Percentiles rank a stretch among this genome's conserved stretches.
These are phyloP conservation scores for Bunonema sp. DNA, from an alignment of 2,888 invertebrate species.

Conservation along the genomic window DNA sequence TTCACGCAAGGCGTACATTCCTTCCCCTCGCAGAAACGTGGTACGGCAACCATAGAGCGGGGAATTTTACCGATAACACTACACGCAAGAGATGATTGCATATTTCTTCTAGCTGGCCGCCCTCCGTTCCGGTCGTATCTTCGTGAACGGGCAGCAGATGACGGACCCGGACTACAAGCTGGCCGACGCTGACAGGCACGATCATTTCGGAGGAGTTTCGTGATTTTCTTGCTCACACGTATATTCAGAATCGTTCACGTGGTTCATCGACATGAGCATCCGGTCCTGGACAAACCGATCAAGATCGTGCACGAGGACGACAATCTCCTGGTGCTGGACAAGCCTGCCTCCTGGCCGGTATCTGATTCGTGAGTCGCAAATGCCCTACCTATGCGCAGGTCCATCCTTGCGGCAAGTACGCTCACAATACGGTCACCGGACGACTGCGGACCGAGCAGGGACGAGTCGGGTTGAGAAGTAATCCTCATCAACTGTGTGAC, in stretches of 20 bases:
- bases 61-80: too few species aligned
- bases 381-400: constrained; percentile 6
- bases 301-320: background rate
- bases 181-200: constrained; percentile 54
- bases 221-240: constrained; percentile 2
- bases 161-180: constrained; percentile 63
- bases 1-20: too few species aligned
- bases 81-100: too few species aligned
- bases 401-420: constrained; percentile 91
- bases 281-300: constrained; percentile 8
- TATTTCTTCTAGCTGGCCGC: too few species aligned
- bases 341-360: constrained; percentile 35
- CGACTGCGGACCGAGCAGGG: constrained; percentile 89
- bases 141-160: constrained; percentile 82
- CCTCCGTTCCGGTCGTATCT: constrained; percentile 75
- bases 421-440: constrained; percentile 87
- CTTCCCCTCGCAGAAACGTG: too few species aligned
- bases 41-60: too few species aligned
- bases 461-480: constrained; percentile 26
- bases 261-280: constrained; percentile 34
- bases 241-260: too few species aligned
- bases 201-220: constrained; percentile 19
- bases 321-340: too few species aligned
- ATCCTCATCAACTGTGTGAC: background rate
- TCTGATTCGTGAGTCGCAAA: background rate